Base-by-base conservation (phyloP, 2,797 vertebrate genomes). In the Hylomyscus alleni region DNA sequence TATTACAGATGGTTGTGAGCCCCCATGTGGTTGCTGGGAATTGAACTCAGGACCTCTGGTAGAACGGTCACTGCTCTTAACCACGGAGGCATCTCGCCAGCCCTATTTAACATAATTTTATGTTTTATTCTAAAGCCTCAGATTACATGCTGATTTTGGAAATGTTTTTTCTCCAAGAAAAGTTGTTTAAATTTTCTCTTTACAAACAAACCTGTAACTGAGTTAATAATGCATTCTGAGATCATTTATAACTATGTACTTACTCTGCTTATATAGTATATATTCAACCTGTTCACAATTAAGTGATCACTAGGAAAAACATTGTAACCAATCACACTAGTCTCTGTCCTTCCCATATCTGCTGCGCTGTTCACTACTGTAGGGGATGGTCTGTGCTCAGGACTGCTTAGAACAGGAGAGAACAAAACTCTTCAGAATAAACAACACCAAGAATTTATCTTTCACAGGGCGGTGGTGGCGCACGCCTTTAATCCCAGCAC, bases 111-210 rank as follows among this genome's bases (percentile, higher is more conserved):
- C 60, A 52, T 58, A 91, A 83, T 34, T 92, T 37, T 85, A 60
- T 94, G 26, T 91, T 92, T 96, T 94, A 93, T 86, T 75, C 44
- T 69, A 37, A 93, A 93, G 40, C 6, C 17, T 10, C 65, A 78
- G 47, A 73, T 81, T 94, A 37, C 86, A 73, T 83, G 89, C 13
- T 82, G 34, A 90, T 52, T 84, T 72, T 90, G 29, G 58, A 65
- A 84, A 50, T 47, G 24, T 44, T 50, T 84, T 44, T 85, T 65
- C 52, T 31, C 44, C 83, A 85, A 52, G 44, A 69, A 85, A 69
- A 50, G 20, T 31, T 50, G 31, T 52, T 85, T 85, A 52, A 65
- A 69, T 15, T 52, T n/a, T 85, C 31, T 62, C 44, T 50, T 67
- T 85, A 69, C 44, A 85, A 85, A 67, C 1, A 4, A 85, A 31